These are phyloP conservation scores for Lagenorhynchus albirostris DNA, from an alignment of 2,113 vertebrate genomes.

Conservation along the genomic window DNA sequence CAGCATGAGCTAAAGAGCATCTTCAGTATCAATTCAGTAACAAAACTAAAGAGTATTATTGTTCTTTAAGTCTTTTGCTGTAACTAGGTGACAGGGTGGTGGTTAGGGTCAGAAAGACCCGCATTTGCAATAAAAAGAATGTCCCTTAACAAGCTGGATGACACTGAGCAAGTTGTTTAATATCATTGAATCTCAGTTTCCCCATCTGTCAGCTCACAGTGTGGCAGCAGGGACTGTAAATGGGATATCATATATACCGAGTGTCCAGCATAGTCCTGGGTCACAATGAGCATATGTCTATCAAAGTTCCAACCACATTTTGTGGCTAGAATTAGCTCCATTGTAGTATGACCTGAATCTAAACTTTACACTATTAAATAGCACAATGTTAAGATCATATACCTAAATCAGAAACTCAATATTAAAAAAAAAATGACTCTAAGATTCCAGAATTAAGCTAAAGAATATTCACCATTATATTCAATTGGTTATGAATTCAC, in stretches of 20 bases:
- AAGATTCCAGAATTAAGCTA: not conserved
- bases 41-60: slow-evolving; percentile 8
- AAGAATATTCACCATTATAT: not conserved
- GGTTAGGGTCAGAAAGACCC: not conserved
- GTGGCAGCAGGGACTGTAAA: not conserved
- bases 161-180: not conserved
- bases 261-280: not conserved
- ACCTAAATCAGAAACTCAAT: not conserved
- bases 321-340: not conserved
- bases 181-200: not conserved
- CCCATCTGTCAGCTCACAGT: not conserved
- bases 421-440: not conserved
- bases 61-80: not conserved
- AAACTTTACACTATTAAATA: not conserved
- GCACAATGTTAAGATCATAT: not conserved
- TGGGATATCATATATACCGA: no score
- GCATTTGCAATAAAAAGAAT: not conserved
- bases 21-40: not conserved
- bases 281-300: not conserved
- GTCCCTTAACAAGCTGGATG: not conserved
- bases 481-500: not conserved
- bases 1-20: slow-evolving; percentile 47
- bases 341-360: not conserved
- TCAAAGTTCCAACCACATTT: not conserved
- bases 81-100: not conserved